A percentile compares a stretch with the other conserved stretches of the same genome.
phyloP scores from a whole-genome alignment of 1,140 invertebrate species.

The Maconellicoccus hirsutus region DNA sequence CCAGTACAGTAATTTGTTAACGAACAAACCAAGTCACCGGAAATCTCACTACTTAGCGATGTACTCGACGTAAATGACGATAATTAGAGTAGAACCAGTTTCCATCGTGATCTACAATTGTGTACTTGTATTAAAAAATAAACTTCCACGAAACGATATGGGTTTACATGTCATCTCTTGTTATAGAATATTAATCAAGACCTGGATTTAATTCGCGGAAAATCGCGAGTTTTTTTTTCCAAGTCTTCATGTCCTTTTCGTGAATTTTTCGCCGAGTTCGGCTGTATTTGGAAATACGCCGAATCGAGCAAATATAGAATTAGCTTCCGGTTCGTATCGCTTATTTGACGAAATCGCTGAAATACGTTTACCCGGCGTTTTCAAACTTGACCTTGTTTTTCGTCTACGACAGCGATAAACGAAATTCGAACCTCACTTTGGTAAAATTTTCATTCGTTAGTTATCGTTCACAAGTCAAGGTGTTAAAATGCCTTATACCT shows the following conservation, averaged over 20 bases:
- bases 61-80: neutral
- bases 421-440: neutral
- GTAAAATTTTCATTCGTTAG: neutral
- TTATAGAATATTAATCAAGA: no score
- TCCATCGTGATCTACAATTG: neutral
- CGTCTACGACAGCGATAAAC: neutral
- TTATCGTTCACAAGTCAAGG: neutral
- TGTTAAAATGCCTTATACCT: neutral
- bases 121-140: no score
- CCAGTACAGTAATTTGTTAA: neutral
- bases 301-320: neutral
- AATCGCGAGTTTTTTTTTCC: no score
- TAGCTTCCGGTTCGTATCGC: neutral
- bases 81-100: conserved; percentile 5
- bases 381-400: conserved; percentile 5
- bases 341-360: neutral
- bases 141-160: no score
- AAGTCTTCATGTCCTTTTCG: no score
- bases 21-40: neutral
- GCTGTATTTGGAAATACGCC: neutral
- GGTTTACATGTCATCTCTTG: no score
- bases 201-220: no score
- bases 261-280: neutral
- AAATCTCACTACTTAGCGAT: neutral
- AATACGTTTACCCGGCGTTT: neutral